Evolutionary conservation across 2,888 invertebrate genomes (phyloP).

Genomic region (Tethea ocularis): DNA sequence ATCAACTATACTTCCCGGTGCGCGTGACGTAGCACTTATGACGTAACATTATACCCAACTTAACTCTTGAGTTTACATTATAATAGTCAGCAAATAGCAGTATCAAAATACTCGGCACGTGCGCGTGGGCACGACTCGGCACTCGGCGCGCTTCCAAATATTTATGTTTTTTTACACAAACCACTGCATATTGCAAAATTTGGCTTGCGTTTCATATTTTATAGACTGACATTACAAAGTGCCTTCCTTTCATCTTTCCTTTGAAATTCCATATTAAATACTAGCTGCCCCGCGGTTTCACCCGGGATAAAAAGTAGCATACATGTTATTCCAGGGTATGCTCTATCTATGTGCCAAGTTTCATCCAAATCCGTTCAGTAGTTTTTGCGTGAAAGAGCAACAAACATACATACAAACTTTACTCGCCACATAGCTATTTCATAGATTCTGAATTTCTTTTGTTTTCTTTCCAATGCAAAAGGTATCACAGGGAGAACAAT

Average conservation of each 20-base stretch:
- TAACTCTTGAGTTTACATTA: neutral
- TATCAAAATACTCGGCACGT: slow-evolving; percentile 11
- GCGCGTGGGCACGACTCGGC: slow-evolving; percentile 10
- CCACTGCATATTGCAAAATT: neutral
- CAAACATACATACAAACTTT: too few relatives aligned
- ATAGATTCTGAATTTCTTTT: neutral
- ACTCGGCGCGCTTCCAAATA: slow-evolving; percentile 10
- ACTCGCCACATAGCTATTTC: too few relatives aligned
- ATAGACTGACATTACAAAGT: neutral
- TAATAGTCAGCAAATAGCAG: neutral
- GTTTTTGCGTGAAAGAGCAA: too few relatives aligned
- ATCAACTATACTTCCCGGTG: neutral
- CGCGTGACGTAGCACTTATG: neutral
- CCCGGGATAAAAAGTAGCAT: too few relatives aligned
- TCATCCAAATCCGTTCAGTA: too few relatives aligned
- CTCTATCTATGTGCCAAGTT: too few relatives aligned
- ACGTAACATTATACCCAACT: slow-evolving; percentile 1
- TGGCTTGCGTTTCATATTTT: neutral
- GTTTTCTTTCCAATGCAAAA: neutral
- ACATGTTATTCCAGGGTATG: too few relatives aligned
- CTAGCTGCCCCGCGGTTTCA: too few relatives aligned
- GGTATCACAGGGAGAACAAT: neutral
- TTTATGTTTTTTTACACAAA: neutral
- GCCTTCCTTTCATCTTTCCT: neutral
- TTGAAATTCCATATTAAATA: too few relatives aligned